These are phyloP conservation scores for Eristalis tenax DNA, from an alignment of 2,888 invertebrate genomes.

Conservation along the genomic window DNA sequence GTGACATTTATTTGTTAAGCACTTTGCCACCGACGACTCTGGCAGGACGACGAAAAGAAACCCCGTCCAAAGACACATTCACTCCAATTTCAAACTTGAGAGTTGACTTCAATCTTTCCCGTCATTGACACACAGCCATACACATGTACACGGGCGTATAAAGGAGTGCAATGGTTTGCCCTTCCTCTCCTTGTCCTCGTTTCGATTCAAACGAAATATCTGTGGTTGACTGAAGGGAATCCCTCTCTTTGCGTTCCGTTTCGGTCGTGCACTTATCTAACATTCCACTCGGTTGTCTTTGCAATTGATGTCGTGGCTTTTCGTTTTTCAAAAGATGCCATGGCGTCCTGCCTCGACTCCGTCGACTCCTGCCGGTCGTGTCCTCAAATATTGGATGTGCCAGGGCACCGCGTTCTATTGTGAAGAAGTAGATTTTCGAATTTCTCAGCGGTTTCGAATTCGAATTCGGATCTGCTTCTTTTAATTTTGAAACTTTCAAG, in stretches of 20 bases:
- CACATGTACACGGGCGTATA: neutral
- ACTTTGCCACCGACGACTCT: neutral
- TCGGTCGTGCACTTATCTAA: slow-evolving; percentile 44
- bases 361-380: neutral
- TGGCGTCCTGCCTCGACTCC: neutral
- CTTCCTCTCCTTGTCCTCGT: slow-evolving; percentile 6
- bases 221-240: slow-evolving; percentile 62
- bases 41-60: slow-evolving; percentile 1
- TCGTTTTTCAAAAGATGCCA: slow-evolving; percentile 35
- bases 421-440: slow-evolving; percentile 2
- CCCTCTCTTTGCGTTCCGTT: neutral
- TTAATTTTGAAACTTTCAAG: slow-evolving; percentile 63
- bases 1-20: slow-evolving; percentile 69
- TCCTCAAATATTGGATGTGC: slow-evolving; percentile 35
- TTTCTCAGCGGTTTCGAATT: neutral
- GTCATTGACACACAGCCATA: neutral
- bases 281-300: slow-evolving; percentile 70
- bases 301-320: slow-evolving; percentile 69
- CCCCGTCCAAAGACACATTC: slow-evolving; percentile 45
- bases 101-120: slow-evolving; percentile 48
- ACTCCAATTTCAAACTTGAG: slow-evolving; percentile 40
- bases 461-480: slow-evolving; percentile 39
- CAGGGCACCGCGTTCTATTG: slow-evolving; percentile 6
- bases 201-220: slow-evolving; percentile 61
- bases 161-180: neutral